These are phyloP conservation scores for Drosophila bifasciata DNA, from an alignment of 1,140 invertebrate species.

Conservation along the genomic window DNA sequence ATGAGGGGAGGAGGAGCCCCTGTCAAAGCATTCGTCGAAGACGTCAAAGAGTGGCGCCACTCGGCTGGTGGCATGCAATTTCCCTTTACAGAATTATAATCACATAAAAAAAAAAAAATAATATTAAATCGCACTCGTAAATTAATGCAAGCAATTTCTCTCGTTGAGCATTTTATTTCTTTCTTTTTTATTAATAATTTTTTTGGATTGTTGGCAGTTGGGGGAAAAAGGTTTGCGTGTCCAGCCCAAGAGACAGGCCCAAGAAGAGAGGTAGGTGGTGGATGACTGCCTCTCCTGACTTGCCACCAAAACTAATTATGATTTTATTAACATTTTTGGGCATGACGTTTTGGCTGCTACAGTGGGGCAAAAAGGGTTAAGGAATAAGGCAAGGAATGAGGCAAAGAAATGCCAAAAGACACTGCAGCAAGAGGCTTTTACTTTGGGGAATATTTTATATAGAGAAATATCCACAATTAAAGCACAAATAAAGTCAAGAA, in stretches of 20 bases:
- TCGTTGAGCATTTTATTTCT: constrained; percentile 48
- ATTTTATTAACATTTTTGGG: constrained; percentile 74
- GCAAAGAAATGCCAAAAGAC: background rate
- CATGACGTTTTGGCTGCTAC: constrained; percentile 51
- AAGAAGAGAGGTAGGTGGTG: background rate
- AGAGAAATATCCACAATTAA: too few species aligned
- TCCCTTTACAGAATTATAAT: constrained; percentile 50
- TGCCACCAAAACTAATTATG: constrained; percentile 33
- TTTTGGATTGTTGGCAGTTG: constrained; percentile 14
- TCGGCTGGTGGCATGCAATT: constrained; percentile 57
- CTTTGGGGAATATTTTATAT: background rate
- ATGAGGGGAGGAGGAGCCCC: constrained; percentile 45
- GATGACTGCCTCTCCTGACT: constrained; percentile 16
- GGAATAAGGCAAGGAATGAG: too few species aligned
- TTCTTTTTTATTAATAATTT: constrained; percentile 32
- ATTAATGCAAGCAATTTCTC: constrained; percentile 62
- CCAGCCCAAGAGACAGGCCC: constrained; percentile 9
- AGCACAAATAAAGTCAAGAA: too few species aligned
- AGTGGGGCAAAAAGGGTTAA: constrained; percentile 6
- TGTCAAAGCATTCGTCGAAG: constrained; percentile 62
- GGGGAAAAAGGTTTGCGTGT: constrained; percentile 60
- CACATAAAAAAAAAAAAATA: constrained; percentile 61
- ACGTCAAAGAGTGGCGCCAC: constrained; percentile 66
- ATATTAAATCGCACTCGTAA: constrained; percentile 19
- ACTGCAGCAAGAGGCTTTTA: background rate